Evolutionary conservation across 2,797 vertebrate species (phyloP).

Genomic region (Amazona finschi): DNA sequence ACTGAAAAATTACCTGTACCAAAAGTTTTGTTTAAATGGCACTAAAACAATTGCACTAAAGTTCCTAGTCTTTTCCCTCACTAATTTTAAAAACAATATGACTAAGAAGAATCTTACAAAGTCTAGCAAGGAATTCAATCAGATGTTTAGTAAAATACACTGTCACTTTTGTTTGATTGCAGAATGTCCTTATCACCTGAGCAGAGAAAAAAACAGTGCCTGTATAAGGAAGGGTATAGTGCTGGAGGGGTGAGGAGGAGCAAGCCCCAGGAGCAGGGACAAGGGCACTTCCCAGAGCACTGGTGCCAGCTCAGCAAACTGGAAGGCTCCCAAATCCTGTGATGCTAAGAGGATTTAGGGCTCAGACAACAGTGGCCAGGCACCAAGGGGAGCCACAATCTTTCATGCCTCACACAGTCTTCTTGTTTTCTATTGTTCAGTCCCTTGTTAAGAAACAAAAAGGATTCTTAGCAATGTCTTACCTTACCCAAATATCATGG

Average conservation of each 20-base stretch:
- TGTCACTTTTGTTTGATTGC: background rate
- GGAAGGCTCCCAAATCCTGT: background rate
- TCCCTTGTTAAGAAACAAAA: background rate
- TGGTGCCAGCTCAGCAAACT: background rate
- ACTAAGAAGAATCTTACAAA: background rate
- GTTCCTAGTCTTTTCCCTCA: background rate
- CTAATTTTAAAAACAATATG: background rate
- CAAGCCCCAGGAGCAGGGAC: background rate
- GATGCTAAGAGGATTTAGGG: background rate
- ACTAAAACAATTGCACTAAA: background rate
- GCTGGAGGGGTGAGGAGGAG: rapidly evolving
- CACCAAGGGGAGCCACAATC: background rate
- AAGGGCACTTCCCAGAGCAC: background rate
- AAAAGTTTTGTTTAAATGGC: background rate
- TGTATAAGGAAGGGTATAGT: background rate
- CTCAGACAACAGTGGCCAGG: background rate
- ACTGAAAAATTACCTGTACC: background rate
- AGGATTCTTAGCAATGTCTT: background rate
- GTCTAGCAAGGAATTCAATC: background rate
- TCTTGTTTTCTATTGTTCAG: background rate
- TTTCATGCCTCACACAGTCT: rapidly evolving
- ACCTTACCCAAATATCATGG: background rate
- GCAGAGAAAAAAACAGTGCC: rapidly evolving
- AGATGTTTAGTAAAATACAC: background rate
- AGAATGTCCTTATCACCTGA: background rate